Evolutionary conservation across 2,113 vertebrate species (phyloP).

Genomic region (Jacana jacana): DNA sequence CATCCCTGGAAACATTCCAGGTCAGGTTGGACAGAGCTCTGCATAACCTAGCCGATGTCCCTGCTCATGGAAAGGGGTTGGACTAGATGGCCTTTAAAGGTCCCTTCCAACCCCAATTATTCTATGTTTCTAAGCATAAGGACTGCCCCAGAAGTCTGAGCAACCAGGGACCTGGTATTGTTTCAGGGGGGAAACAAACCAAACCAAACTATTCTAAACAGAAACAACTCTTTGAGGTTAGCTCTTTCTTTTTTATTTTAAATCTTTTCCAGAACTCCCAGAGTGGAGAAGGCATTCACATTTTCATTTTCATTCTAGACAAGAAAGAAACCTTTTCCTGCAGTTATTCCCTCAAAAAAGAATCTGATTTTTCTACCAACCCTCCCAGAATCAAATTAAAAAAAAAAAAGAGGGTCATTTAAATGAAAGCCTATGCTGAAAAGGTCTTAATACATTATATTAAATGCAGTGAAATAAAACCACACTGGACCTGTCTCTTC

Average conservation of each 20-base stretch:
- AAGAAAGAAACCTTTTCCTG: not conserved
- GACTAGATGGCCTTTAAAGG: not conserved
- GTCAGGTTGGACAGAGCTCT: not conserved
- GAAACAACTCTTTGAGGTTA: not conserved
- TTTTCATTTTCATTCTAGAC: not conserved
- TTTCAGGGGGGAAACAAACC: not conserved
- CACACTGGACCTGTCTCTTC: not conserved
- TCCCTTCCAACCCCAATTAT: not conserved
- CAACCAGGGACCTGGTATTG: not conserved
- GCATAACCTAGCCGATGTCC: not conserved
- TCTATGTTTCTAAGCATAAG: not conserved
- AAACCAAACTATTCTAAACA: not conserved
- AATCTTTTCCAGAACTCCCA: not conserved
- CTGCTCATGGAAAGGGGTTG: not conserved
- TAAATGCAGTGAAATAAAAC: not conserved
- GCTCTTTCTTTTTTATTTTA: not conserved
- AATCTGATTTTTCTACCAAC: not conserved
- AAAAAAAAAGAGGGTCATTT: not conserved
- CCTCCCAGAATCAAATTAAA: not conserved
- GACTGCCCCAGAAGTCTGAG: not conserved
- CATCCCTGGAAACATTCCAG: not conserved
- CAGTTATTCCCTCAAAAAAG: not conserved
- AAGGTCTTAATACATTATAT: conserved; percentile 17
- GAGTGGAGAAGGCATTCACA: not conserved
- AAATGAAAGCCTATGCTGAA: not conserved